Evolutionary conservation across 2,888 invertebrate species (phyloP).

Genomic region (Ectemnius cavifrons): DNA sequence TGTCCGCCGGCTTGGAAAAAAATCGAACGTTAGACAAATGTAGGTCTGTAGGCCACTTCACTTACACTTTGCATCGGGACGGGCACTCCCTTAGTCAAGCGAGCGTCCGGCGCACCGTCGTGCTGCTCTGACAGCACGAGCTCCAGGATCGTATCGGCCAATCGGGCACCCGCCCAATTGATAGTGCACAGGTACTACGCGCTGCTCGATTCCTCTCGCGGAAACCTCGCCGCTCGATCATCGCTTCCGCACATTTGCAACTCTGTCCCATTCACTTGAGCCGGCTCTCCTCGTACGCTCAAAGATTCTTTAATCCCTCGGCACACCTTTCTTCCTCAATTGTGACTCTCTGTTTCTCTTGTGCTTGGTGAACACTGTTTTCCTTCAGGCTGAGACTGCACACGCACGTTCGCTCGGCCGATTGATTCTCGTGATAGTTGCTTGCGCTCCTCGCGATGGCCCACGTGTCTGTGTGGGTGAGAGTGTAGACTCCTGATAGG

Average conservation of each 20-base stretch:
- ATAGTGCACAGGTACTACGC: background rate
- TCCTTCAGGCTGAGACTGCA: too few relatives aligned
- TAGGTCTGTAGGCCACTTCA: slow-evolving; percentile 94
- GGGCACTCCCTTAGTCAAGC: slow-evolving; percentile 83
- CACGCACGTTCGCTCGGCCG: too few relatives aligned
- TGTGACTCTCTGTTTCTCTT: too few relatives aligned
- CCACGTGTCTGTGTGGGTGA: slow-evolving; percentile 1
- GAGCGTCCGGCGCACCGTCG: slow-evolving; percentile 79
- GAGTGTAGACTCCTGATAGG: slow-evolving; percentile 1
- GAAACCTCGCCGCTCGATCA: background rate
- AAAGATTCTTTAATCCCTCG: too few relatives aligned
- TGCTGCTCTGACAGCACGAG: slow-evolving; percentile 61
- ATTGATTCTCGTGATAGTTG: too few relatives aligned
- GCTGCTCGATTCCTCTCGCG: background rate
- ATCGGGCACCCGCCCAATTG: slow-evolving; percentile 13
- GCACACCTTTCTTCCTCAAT: too few relatives aligned
- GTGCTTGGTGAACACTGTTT: too few relatives aligned
- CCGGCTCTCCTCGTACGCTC: background rate
- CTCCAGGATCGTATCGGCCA: slow-evolving; percentile 53
- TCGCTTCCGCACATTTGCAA: background rate
- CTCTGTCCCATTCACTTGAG: background rate
- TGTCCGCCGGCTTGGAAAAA: slow-evolving; percentile 58
- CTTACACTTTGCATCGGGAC: slow-evolving; percentile 88
- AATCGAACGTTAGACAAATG: slow-evolving; percentile 85
- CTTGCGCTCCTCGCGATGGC: background rate